phyloP scores from a whole-genome alignment of 2,797 vertebrate species.

The Manis crassicaudata region DNA sequence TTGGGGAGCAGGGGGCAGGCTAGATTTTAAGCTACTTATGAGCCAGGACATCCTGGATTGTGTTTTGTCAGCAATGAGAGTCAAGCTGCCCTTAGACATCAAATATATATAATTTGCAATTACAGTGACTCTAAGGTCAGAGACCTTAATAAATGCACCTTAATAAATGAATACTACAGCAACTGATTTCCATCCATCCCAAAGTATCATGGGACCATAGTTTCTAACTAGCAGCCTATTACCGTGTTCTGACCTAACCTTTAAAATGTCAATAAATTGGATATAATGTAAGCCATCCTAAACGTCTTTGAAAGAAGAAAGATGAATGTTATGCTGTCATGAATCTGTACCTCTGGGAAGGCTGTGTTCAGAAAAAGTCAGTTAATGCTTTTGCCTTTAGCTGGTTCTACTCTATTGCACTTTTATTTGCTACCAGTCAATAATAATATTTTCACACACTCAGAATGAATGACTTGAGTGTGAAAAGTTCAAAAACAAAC shows the following conservation, averaged over 20 bases:
- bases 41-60: neutral
- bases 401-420: neutral
- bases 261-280: slow-evolving; percentile 62
- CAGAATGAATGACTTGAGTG: neutral
- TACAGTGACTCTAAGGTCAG: neutral
- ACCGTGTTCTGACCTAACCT: slow-evolving; percentile 59
- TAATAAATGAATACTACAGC: slow-evolving; percentile 34
- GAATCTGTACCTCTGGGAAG: slow-evolving; percentile 32
- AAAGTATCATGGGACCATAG: neutral
- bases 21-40: neutral
- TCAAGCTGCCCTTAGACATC: neutral
- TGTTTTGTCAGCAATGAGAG: slow-evolving; percentile 18
- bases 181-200: neutral
- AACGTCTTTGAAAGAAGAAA: slow-evolving; percentile 63
- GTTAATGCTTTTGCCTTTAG: slow-evolving; percentile 50
- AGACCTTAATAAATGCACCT: neutral
- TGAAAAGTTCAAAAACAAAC: slow-evolving; percentile 24
- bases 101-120: slow-evolving; percentile 40
- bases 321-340: neutral
- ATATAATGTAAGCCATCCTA: slow-evolving; percentile 62
- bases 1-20: neutral
- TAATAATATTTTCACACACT: neutral
- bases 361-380: slow-evolving; percentile 42
- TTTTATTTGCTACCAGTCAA: neutral
- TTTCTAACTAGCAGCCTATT: slow-evolving; percentile 52